These are phyloP conservation scores for Chloropsis hardwickii DNA, from an alignment of 2,113 vertebrate species.

Conservation along the genomic window DNA sequence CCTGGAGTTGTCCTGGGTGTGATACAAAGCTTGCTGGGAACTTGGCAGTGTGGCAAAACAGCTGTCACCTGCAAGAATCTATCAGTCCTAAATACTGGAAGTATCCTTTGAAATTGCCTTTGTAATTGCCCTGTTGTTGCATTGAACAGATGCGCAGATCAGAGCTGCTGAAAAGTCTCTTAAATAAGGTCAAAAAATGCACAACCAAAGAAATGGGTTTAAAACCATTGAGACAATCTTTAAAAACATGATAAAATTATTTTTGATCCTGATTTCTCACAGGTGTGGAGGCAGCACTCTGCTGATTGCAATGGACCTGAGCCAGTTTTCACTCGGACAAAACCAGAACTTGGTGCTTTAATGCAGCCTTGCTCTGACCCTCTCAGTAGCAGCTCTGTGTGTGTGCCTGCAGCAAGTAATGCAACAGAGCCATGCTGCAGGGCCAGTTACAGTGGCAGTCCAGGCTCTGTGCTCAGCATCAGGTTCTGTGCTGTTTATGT, in stretches of 20 bases:
- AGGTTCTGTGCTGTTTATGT: background rate
- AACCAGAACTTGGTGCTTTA: background rate
- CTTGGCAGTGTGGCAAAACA: constrained; percentile 10
- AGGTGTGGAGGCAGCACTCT: background rate
- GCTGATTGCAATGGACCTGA: background rate
- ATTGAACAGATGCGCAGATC: background rate
- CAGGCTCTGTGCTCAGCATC: background rate
- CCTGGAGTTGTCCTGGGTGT: background rate
- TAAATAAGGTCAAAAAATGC: background rate
- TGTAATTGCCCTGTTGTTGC: constrained; percentile 1
- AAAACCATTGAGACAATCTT: background rate
- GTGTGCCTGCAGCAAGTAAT: background rate
- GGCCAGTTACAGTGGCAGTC: fast-evolving
- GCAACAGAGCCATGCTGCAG: fast-evolving
- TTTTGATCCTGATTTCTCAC: background rate
- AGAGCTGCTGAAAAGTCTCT: background rate
- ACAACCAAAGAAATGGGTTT: background rate
- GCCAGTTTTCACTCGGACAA: background rate
- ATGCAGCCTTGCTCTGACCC: background rate
- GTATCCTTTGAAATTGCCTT: background rate
- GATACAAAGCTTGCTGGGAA: background rate
- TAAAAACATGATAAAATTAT: background rate
- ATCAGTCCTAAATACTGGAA: background rate
- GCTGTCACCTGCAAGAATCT: constrained; percentile 41
- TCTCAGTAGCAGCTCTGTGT: fast-evolving